These are phyloP conservation scores for Rhodeus uyekii DNA, from an alignment of 2,797 vertebrate genomes.

Conservation along the genomic window DNA sequence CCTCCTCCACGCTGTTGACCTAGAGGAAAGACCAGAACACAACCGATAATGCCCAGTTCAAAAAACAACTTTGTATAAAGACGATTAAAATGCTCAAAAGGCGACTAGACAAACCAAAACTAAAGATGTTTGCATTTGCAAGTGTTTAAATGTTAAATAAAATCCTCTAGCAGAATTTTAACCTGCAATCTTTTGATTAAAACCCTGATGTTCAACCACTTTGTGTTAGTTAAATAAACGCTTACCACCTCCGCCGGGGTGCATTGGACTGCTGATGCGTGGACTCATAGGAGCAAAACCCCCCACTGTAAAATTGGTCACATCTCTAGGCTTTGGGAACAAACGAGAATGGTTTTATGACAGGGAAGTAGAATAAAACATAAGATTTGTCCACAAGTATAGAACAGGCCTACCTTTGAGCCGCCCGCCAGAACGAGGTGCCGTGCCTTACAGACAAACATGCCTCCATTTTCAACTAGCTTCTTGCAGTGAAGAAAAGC, in stretches of 20 bases:
- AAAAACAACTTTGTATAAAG: not conserved
- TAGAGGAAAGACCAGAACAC: constrained; percentile 23
- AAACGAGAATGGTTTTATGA: not conserved
- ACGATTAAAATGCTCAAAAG: not conserved
- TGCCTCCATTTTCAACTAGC: constrained; percentile 95
- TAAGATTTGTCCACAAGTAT: not conserved
- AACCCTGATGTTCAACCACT: not conserved
- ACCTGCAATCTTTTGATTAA: not conserved
- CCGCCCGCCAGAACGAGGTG: constrained; percentile 91
- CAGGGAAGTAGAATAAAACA: not conserved
- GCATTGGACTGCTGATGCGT: constrained; percentile 94
- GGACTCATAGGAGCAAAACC: constrained; percentile 94
- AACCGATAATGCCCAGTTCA: not conserved
- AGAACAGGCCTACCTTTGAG: constrained; percentile 82
- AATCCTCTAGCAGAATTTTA: not conserved
- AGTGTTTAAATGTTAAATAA: not conserved
- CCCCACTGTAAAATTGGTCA: constrained; percentile 90
- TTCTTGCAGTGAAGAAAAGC: constrained; percentile 98
- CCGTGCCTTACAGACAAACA: constrained; percentile 94
- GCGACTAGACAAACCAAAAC: not conserved
- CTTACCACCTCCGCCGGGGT: constrained; percentile 78
- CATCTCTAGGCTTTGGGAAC: constrained; percentile 84
- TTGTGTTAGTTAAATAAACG: not conserved
- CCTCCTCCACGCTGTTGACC: constrained; percentile 74
- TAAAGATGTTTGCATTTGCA: not conserved